Evolutionary conservation across 2,888 invertebrate species (phyloP).

Genomic region (Ormyrus labotus): DNA sequence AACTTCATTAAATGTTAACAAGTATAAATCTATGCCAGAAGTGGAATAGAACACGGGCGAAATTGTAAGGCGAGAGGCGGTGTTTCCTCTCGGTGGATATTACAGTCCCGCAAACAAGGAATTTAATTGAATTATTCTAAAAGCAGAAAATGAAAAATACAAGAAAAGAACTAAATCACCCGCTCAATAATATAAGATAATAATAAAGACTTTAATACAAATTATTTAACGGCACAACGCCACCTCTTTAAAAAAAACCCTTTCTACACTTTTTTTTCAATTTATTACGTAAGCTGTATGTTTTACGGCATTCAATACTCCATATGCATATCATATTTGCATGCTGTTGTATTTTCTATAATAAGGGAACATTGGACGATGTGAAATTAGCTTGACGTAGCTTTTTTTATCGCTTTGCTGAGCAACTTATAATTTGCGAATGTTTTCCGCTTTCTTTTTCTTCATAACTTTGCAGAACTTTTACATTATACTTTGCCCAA

Average conservation of each 20-base stretch:
- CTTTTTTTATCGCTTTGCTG: slow-evolving; percentile 23
- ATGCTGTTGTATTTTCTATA: slow-evolving; percentile 37
- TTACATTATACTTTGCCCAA: neutral
- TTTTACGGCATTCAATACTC: slow-evolving; percentile 23
- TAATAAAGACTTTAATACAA: slow-evolving; percentile 74
- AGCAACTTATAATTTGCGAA: slow-evolving; percentile 24
- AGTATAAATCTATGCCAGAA: slow-evolving; percentile 18
- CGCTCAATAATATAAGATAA: slow-evolving; percentile 73
- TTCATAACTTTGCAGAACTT: neutral
- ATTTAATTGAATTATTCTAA: slow-evolving; percentile 59
- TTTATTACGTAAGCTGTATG: slow-evolving; percentile 16
- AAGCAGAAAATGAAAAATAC: slow-evolving; percentile 22
- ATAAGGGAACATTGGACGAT: slow-evolving; percentile 42
- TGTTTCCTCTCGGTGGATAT: slow-evolving; percentile 54
- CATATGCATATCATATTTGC: slow-evolving; percentile 41
- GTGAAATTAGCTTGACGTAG: slow-evolving; percentile 8
- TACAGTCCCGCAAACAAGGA: slow-evolving; percentile 59
- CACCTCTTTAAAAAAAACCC: slow-evolving; percentile 58
- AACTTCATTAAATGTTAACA: slow-evolving; percentile 28
- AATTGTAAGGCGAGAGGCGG: slow-evolving; percentile 55
- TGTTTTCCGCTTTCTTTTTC: neutral
- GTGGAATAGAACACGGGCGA: slow-evolving; percentile 53
- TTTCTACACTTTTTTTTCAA: slow-evolving; percentile 47
- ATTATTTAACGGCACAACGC: slow-evolving; percentile 65
- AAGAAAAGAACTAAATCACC: slow-evolving; percentile 63